Evolutionary conservation across 1,140 invertebrate species (phyloP).

Genomic region (Aphis craccivora): DNA sequence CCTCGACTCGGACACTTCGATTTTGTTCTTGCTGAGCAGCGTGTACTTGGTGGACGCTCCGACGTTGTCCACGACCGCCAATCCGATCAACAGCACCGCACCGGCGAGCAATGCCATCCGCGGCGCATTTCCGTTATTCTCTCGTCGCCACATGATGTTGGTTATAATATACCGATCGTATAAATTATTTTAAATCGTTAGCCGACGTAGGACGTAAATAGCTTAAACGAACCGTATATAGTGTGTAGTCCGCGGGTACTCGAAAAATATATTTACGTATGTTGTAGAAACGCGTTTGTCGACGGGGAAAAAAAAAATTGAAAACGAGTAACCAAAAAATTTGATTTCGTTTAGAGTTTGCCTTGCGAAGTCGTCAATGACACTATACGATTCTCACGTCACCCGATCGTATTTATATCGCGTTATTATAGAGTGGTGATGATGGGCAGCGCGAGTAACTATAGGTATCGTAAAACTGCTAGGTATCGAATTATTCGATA

Average conservation of each 20-base stretch:
- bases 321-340: neutral
- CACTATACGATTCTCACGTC: neutral
- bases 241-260: no score
- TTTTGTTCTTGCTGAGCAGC: neutral
- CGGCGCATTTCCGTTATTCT: neutral
- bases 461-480: neutral
- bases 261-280: neutral
- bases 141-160: neutral
- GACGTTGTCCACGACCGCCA: neutral
- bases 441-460: neutral
- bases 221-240: no score
- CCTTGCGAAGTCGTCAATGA: neutral
- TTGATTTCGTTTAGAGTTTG: neutral
- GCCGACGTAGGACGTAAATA: no score
- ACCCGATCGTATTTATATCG: neutral
- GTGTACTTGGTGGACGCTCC: neutral
- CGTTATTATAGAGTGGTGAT: neutral
- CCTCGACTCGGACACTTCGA: neutral
- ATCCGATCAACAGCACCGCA: neutral
- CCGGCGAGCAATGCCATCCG: no score
- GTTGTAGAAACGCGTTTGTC: neutral
- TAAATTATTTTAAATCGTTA: no score
- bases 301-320: neutral
- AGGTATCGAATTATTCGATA: constrained; percentile 1
- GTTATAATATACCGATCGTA: no score